These are phyloP conservation scores for Amorpha juglandis DNA, from an alignment of 2,888 invertebrate species.

Conservation along the genomic window DNA sequence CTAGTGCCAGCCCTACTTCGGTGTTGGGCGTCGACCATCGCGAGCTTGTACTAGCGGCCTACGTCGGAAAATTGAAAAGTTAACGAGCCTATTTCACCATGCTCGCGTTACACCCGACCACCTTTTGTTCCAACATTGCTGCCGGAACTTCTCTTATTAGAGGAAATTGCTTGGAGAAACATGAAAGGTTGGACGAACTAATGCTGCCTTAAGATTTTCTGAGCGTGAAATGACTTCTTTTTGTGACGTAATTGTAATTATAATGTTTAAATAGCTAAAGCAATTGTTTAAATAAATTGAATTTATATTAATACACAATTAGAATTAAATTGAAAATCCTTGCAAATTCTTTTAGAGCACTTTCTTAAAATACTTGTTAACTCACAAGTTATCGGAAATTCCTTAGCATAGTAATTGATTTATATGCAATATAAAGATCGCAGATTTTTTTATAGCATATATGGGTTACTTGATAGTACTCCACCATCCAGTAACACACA, in stretches of 20 bases:
- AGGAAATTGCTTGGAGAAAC: conserved; percentile 67
- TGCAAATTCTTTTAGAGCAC: neutral
- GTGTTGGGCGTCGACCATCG: conserved; percentile 33
- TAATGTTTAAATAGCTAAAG: too few species aligned
- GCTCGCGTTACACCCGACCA: conserved; percentile 63
- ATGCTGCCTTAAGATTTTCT: conserved; percentile 47
- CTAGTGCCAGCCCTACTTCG: conserved; percentile 19
- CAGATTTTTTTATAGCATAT: too few species aligned
- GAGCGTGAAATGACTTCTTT: conserved; percentile 37
- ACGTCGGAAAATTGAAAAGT: conserved; percentile 79
- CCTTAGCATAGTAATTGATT: too few species aligned
- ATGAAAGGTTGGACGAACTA: conserved; percentile 64
- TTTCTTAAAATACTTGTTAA: too few species aligned
- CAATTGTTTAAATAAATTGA: too few species aligned
- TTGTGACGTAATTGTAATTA: neutral
- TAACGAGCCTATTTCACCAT: conserved; percentile 76
- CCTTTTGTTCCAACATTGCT: conserved; percentile 62
- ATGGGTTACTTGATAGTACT: too few species aligned
- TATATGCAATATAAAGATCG: too few species aligned
- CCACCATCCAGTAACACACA: too few species aligned
- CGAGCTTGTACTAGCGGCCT: conserved; percentile 47
- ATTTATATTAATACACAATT: too few species aligned
- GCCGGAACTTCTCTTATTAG: conserved; percentile 66
- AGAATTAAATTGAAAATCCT: neutral
- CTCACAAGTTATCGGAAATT: too few species aligned